Evolutionary conservation across 2,113 vertebrate genomes (phyloP), one percentile per base, ranked within the genome.

Genomic region (Spilogale gracilis): DNA sequence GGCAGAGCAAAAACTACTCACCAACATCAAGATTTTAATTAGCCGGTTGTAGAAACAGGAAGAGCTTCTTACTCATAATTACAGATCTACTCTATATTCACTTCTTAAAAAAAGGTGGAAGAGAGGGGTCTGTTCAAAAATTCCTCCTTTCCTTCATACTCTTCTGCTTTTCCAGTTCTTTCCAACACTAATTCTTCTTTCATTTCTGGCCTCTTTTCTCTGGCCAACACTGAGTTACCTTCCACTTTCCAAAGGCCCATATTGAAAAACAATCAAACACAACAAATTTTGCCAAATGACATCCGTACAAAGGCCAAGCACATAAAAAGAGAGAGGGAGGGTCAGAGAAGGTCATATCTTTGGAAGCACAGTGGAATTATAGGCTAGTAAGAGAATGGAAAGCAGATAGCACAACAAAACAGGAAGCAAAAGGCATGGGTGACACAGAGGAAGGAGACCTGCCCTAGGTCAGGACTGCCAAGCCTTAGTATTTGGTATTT

Each of bases 191-290:
- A 10, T 1, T 23, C 71, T 1, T 23, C 71, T 94, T 84, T 91
- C 91, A 38, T 38, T 38, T 38, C 48, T 63, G 82, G 73, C 60
- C 67, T 91, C 91, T 83, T 50, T 60, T 71, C 48, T 81, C 60
- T 18, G 21, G 74, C 88, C 84, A 54, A 43, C 73, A 74, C 1
- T 91, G 85, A 96, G 23, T 54, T 92, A 52, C 45, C 65, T 87
- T 73, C 67, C 45, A 65, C 50, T 67, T 43, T 52, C 74, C 27
- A 23, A 85, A 84, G 27, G 12, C 14, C 89, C 94, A 93, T 58
- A n/a, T 0, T 96, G 82, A 95, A 93, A 97, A 97, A 30, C 86
- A 87, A 97, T 89, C 89, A 86, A 56, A 96, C 3, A 3, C 50
- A 56, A 82, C 21, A 5, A 79, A 81, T 52, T 84, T 83, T 93